Evolutionary conservation across 1,140 invertebrate genomes (phyloP), one percentile per base, ranked within the genome.

Genomic region (Diorhabda carinulata): DNA sequence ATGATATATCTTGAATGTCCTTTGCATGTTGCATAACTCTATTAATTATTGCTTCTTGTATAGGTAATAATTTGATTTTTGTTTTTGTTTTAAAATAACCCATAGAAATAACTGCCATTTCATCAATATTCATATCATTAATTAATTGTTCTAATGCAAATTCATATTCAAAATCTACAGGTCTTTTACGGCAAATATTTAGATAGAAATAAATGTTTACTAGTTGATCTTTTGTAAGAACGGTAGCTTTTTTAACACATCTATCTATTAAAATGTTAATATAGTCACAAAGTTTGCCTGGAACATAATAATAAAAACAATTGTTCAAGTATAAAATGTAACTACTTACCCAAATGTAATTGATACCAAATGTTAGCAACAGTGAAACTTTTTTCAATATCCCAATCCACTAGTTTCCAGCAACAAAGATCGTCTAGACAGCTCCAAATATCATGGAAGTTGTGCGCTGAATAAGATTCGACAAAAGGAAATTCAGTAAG

Each of bases 21-120:
- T 82, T 69, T 25, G 84, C 68, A 42, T 84, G 71, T 3, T 75
- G 61, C 5, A 72, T 74, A 3, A 84, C 68, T 65, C 79, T 82
- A 3, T 73, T 41, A 2, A 86, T 80, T 7, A 89, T 79, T 43
- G 79, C 75, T 6, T 71, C 6, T 2, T 86, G 4, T 10, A 89
- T 73, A 0, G 74, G 56, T 0, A 72, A 43, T 76, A 83, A 81
- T 67, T 76, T 79, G n/a, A 89, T 83, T n/a, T 68, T 80, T 0
- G 79, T 85, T 70, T 87, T 79, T 2, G 83, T 86, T 79, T 89
- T 88, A 68, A 88, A 88, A 74, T 87, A 89, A 0, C 84, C 86
- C 79, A 89, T 83, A 9, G 83, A 80, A 64, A 87, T 76, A 5
- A 89, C 80, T 8, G 81, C 84, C 40, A 89, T 52, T 77, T 90